These are phyloP conservation scores for Acrocephalus arundinaceus DNA, from an alignment of 2,113 vertebrate species.

Conservation along the genomic window DNA sequence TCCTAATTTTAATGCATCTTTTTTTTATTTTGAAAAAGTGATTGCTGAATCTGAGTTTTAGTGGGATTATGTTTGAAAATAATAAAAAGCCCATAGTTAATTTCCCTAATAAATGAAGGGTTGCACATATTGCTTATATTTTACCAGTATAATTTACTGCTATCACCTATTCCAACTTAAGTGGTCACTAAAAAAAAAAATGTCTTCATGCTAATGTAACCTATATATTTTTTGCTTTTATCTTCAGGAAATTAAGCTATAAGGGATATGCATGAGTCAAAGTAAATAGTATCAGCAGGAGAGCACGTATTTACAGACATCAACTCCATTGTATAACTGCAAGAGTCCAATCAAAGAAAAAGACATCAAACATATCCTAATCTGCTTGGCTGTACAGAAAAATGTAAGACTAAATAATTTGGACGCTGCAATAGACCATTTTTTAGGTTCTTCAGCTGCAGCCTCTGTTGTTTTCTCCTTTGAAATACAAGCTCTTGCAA, in stretches of 20 bases:
- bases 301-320: conserved; percentile 47
- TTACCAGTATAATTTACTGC: not conserved
- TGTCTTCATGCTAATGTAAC: not conserved
- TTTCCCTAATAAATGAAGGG: conserved; percentile 39
- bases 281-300: conserved; percentile 39
- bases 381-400: not conserved
- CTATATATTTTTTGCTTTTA: not conserved
- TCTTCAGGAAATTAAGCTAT: conserved; percentile 66
- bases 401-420: not conserved
- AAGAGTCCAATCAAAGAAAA: not conserved
- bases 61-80: conserved; percentile 37
- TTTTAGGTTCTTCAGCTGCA: not conserved
- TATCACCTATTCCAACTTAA: conserved; percentile 25
- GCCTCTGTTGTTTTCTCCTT: not conserved
- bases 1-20: not conserved
- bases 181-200: conserved; percentile 15
- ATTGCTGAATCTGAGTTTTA: conserved; percentile 27
- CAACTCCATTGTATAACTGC: not conserved
- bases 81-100: conserved; percentile 13
- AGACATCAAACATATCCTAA: not conserved
- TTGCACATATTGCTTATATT: conserved; percentile 17
- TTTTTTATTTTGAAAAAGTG: conserved; percentile 35
- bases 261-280: conserved; percentile 22
- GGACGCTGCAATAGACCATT: not conserved
- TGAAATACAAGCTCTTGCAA: not conserved